phyloP scores from a whole-genome alignment of 2,113 vertebrate genomes.

The Eptesicus fuscus region DNA sequence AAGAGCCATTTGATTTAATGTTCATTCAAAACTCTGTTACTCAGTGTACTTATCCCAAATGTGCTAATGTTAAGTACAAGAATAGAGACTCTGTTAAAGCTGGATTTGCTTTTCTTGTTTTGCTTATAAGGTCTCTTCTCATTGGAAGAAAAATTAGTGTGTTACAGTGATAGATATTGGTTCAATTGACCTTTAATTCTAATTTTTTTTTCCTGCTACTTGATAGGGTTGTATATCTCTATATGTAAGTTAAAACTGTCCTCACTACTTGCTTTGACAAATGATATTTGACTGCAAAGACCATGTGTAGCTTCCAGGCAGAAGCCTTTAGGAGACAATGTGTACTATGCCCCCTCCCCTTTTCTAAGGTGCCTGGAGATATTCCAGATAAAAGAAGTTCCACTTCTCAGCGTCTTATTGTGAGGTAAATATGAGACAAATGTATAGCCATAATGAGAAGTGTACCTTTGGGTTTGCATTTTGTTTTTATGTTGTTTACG shows the following conservation, averaged over 20 bases:
- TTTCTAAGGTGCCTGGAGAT: neutral
- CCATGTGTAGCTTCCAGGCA: neutral
- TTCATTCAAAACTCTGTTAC: neutral
- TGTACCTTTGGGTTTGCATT: neutral
- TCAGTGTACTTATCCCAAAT: neutral
- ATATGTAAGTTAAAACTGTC: neutral
- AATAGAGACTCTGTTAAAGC: neutral
- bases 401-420: neutral
- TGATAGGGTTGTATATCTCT: neutral
- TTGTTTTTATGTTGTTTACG: neutral
- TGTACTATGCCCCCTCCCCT: neutral
- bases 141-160: neutral
- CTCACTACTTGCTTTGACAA: neutral
- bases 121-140: neutral
- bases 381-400: neutral
- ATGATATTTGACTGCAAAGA: neutral
- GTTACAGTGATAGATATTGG: neutral
- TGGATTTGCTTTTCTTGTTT: neutral
- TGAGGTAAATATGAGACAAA: neutral
- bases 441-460: neutral
- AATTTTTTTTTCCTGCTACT: neutral
- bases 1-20: neutral
- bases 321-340: neutral
- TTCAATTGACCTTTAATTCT: neutral
- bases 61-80: neutral